A percentile compares a stretch with the other conserved stretches of the same genome.
Evolutionary conservation across 1,140 invertebrate species (phyloP).

Genomic region (Chrysomallon squamiferum): DNA sequence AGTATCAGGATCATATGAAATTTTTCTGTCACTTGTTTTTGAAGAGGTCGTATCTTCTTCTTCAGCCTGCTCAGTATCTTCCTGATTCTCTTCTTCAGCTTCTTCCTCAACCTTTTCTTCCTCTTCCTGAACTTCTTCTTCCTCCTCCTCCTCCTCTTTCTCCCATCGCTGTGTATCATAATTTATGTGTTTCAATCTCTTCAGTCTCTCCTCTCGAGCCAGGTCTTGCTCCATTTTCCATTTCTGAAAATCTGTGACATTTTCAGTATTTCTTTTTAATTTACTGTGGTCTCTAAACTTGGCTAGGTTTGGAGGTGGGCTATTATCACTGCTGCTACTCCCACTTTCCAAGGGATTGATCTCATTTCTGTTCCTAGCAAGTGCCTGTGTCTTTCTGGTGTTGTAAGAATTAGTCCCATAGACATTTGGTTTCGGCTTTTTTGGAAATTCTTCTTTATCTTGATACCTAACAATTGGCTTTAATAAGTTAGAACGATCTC

Average conservation of each 20-base stretch:
- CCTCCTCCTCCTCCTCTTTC: conserved; percentile 11
- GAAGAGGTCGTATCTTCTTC: conserved; percentile 43
- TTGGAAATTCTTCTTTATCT: background rate
- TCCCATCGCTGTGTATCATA: conserved; percentile 12
- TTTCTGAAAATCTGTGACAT: conserved; percentile 49
- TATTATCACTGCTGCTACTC: conserved; percentile 12
- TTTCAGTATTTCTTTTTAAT: conserved; percentile 2
- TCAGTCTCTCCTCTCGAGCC: conserved; percentile 34
- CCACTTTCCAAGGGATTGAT: background rate
- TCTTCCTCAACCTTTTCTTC: conserved; percentile 16
- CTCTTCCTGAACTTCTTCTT: conserved; percentile 16
- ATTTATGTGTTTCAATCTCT: conserved; percentile 11
- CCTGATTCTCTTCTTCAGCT: conserved; percentile 33
- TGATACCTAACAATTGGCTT: conserved; percentile 34
- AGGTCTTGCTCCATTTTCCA: conserved; percentile 53
- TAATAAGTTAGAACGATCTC: conserved; percentile 42
- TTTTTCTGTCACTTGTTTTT: too few relatives aligned
- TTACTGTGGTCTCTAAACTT: conserved; percentile 18
- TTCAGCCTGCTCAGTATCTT: conserved; percentile 43
- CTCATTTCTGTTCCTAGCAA: background rate
- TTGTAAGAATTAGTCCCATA: background rate
- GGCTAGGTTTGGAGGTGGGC: conserved; percentile 24
- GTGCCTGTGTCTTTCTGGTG: background rate
- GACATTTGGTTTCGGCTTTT: background rate
- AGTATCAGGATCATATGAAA: too few relatives aligned